Percentiles rank a stretch among this genome's conserved stretches.
Conservation (phyloP, 1,140 invertebrate species). For the Aphis gossypii region DNA sequence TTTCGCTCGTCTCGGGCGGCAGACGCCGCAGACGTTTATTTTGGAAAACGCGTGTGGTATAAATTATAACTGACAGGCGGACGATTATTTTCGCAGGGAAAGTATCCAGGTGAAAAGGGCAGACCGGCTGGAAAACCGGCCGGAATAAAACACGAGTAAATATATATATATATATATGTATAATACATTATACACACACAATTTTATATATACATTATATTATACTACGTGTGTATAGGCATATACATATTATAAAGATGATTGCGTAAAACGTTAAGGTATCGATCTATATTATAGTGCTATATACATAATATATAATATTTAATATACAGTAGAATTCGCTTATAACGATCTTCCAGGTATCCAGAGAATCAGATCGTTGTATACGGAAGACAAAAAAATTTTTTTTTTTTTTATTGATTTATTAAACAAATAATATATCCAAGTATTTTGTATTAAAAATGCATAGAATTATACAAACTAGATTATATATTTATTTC, state of each 20-base stretch:
- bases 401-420: no score
- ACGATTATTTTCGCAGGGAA: slow-evolving; percentile 34
- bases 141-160: not conserved
- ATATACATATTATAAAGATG: not conserved
- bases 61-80: slow-evolving; percentile 46
- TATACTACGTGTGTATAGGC: not conserved
- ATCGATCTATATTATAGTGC: not conserved
- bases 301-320: no score
- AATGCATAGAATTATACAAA: no score
- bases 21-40: not conserved
- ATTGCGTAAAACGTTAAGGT: not conserved
- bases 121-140: not conserved
- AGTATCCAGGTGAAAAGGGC: slow-evolving; percentile 39
- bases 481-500: no score
- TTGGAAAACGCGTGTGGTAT: slow-evolving; percentile 19
- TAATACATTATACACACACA: not conserved
- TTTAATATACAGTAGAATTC: no score
- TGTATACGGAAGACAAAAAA: no score
- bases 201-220: not conserved
- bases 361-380: no score
- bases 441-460: no score
- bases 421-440: no score
- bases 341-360: no score
- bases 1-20: not conserved
- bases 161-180: no score